Base-by-base conservation (phyloP, 2,888 invertebrate genomes). In the Atherix ibis region DNA sequence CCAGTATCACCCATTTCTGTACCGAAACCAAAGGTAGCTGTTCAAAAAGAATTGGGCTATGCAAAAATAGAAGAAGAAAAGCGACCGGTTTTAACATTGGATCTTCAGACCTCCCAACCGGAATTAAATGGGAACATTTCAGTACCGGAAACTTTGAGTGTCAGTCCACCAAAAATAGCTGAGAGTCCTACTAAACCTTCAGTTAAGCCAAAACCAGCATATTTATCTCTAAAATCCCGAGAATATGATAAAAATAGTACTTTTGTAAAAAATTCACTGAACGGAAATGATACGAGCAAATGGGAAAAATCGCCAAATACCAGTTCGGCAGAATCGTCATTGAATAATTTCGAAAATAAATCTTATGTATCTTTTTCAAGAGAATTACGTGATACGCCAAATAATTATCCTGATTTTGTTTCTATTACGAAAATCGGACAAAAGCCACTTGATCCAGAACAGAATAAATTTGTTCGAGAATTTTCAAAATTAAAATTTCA, bases 401-500 rank as follows among this genome's bases (percentile, higher is more conserved):
- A 58, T 35, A 51, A 54, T 36, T 55, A 59, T 42, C 58, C 58
- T 5, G 58, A 59, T 24, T 52, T 50, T 10, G 54, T 57, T 4
- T 52, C 54, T 37, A 44, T 54, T 10, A 27, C 27, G 8, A 37
- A 22, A 29, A 18, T 19, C 12, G 18, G 4, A n/a, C 14, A 31
- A 3, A 27, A 12, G 12, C 4, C 6, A 5, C 28, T 39, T 4
- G 46, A 39, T 27, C 43, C 49, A 13, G 39, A 25, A n/a, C 9
- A 18, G 3, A 31, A 16, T 13, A 6, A 24, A 4, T 4, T 28
- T 3, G 48, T 54, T 17, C 43, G 54, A 32, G 54, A 54, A 24
- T 40, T 58, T 43, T 38, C 48, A 9, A 54, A 58, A 28, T 42
- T 58, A 28, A 59, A 59, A 44, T 58, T 59, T 39, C 56, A 59